phyloP scores from a whole-genome alignment of 2,888 invertebrate genomes.

The Apamea monoglypha region DNA sequence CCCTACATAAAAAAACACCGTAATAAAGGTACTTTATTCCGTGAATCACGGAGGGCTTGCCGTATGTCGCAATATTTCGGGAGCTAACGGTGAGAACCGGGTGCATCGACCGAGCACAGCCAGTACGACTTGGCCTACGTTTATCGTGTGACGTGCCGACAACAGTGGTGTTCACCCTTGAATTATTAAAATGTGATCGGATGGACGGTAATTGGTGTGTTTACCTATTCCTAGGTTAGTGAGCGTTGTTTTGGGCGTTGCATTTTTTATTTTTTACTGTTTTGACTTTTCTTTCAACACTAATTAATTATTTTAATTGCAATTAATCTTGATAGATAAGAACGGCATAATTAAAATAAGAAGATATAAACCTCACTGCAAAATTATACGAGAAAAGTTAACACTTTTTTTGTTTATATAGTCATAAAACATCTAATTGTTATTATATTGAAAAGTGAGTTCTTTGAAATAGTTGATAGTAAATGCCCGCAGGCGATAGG shows the following conservation, averaged over 20 bases:
- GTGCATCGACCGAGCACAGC: constrained; percentile 81
- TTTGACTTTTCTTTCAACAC: background rate
- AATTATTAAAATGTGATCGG: constrained; percentile 70
- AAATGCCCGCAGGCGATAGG: background rate
- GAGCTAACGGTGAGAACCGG: constrained; percentile 84
- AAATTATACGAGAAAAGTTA: background rate
- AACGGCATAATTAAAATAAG: background rate
- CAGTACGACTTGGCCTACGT: constrained; percentile 79
- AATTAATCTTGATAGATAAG: constrained; percentile 10
- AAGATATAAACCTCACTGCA: background rate
- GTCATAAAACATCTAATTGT: background rate
- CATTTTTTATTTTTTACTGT: background rate
- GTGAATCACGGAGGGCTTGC: constrained; percentile 70
- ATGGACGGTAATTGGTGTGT: constrained; percentile 59
- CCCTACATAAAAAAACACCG: constrained; percentile 71
- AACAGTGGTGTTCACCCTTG: constrained; percentile 63
- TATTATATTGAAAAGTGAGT: background rate
- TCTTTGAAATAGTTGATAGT: background rate
- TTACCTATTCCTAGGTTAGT: constrained; percentile 54
- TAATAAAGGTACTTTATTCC: constrained; percentile 60
- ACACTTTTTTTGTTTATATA: background rate
- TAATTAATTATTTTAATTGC: background rate
- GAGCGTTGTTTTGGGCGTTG: constrained; percentile 12
- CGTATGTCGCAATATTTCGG: constrained; percentile 88
- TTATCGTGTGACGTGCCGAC: constrained; percentile 79